Evolutionary conservation across 2,888 invertebrate species (phyloP), one percentile per base, ranked within the genome.

Genomic region (Nemotelus pantherinus): DNA sequence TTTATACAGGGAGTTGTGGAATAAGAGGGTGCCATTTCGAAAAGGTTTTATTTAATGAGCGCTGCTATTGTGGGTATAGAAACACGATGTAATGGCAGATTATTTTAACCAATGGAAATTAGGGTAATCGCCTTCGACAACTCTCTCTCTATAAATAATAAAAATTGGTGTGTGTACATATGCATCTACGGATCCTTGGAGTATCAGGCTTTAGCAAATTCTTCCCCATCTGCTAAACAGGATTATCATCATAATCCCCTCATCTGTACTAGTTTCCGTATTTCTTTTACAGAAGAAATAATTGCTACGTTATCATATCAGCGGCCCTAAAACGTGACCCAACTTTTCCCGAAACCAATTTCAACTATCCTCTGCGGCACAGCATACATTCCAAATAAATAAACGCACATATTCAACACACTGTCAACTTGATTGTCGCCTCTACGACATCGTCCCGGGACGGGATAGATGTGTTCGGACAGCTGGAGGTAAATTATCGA

Each of bases 401-500:
- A 10, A 57, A 57, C 63, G 43, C 41, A 44, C 68, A 68, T 65
- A 65, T 65, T n/a, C n/a, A n/a, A n/a, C n/a, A n/a, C n/a, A n/a
- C n/a, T n/a, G 45, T 65, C 65, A 50, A 10, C 10, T n/a, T 43
- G 43, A 70, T 55, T 25, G 25, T 25, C 25, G 25, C 25, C 53
- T 53, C 68, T 50, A 55, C 53, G 41, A 43, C 47, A 70, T 50
- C 53, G 25, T 39, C 43, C 41, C 5, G 9, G 50, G 43, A n/a
- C 9, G 55, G 5, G 6, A 70, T n/a, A 4, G 53, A 53, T 48
- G 53, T 44, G 63, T 45, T 43, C 3, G 74, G 74, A 74, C 63
- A 74, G 63, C 74, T 74, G 74, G 44, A 41, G 10, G 60, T 74
- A 60, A 63, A 74, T 58, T 48, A 48, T 60, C 41, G 60, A 63